Evolutionary conservation across 2,797 vertebrate genomes (phyloP), one percentile per base, ranked within the genome.

Genomic region (Diglossa cyanea): DNA sequence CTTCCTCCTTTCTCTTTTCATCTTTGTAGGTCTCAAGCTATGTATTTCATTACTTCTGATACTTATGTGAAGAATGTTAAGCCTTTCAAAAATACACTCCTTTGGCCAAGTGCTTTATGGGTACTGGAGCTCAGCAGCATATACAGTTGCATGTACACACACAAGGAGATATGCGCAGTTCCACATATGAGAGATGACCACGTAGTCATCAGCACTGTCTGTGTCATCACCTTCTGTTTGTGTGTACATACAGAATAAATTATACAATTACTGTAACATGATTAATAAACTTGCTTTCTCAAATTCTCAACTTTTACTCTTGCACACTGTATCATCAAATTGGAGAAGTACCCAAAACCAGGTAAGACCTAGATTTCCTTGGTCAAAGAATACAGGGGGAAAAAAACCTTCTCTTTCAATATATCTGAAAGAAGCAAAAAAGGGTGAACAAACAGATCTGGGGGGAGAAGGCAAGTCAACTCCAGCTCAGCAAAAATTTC

Each of bases 401-500:
- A 87, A 84, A 67, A 1, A 12, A 20, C 24, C 9, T 55, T 70
- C 24, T 85, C 73, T 80, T 73, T 90, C 74, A 61, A 7, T 60
- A 11, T 20, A 72, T 13, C 30, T 62, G 35, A 61, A 67, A 86
- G 19, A 81, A 87, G 35, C 9, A 60, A 77, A 53, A 65, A 77
- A 60, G 6, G 6, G 39, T 13, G 47, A 90, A 81, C 24, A 74
- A 74, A 74, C 3, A 51, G 8, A 84, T 48, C 13, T 33, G 16
- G 47, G 70, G 70, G 11, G 2, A 8, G 21, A 92, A 79, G 18
- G 47, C 30, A 77, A 74, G 62, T 62, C 71, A 89, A 77, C n/a
- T 91, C 57, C 63, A 94, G 42, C 88, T 91, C 78, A 77, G 79
- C 78, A 84, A 95, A 81, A 90, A 72, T 25, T 83, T 87, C 80